phyloP scores from a whole-genome alignment of 2,797 vertebrate species.

The Myotis myotis region DNA sequence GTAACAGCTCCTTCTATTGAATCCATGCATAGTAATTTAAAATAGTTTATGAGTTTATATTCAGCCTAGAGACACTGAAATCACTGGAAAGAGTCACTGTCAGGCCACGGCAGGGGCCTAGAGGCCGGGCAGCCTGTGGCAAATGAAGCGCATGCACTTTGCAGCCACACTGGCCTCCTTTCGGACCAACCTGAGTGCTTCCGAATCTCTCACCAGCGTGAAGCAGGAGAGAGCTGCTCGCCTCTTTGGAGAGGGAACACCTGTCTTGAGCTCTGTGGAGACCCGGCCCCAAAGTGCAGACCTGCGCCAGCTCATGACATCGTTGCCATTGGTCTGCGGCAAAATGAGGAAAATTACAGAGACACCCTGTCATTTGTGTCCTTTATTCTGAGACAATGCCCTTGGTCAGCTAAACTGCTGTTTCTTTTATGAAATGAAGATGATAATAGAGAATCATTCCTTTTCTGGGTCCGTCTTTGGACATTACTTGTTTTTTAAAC shows the following conservation, averaged over 20 bases:
- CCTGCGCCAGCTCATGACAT: background rate
- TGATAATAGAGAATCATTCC: background rate
- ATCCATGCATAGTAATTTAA: background rate
- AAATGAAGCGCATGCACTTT: background rate
- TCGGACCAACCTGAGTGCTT: background rate
- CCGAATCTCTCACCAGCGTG: background rate
- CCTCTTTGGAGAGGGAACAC: background rate
- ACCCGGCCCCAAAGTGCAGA: background rate
- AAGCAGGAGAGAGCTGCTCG: background rate
- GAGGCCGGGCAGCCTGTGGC: background rate
- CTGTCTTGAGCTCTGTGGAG: background rate
- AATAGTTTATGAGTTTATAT: background rate
- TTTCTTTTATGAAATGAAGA: background rate
- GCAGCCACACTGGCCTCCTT: background rate
- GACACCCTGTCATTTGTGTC: background rate
- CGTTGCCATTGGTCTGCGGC: background rate
- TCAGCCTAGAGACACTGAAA: background rate
- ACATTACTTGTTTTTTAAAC: background rate
- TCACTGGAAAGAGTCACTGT: too few relatives aligned
- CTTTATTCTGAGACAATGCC: background rate
- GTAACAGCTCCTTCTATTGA: background rate
- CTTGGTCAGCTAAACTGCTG: background rate
- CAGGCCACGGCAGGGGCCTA: too few relatives aligned
- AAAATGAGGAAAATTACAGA: background rate
- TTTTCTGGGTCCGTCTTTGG: background rate